A percentile compares a stretch with the other conserved stretches of the same genome.
phyloP scores from a whole-genome alignment of 2,888 invertebrate species.

The Folsomia manolachei region DNA sequence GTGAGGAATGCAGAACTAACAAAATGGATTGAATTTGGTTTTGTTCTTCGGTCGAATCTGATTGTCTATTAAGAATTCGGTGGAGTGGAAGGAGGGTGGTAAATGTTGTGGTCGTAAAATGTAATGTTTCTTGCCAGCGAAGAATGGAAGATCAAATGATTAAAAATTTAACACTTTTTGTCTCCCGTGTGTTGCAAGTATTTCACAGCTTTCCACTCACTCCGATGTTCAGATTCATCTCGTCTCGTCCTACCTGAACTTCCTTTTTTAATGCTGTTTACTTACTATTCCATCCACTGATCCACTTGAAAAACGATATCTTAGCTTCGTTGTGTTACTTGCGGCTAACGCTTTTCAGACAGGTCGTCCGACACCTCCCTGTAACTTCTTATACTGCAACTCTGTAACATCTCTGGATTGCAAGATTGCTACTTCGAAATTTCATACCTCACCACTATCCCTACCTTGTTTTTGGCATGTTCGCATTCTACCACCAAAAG shows the following conservation, averaged over 20 bases:
- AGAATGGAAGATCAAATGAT: slow-evolving; percentile 48
- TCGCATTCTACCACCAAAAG: too few relatives aligned
- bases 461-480: too few relatives aligned
- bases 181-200: neutral
- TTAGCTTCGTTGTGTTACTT: neutral
- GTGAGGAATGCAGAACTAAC: slow-evolving; percentile 9
- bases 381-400: neutral
- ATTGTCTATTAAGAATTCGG: slow-evolving; percentile 46
- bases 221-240: slow-evolving; percentile 37
- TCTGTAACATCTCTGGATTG: too few relatives aligned
- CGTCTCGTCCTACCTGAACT: slow-evolving; percentile 11
- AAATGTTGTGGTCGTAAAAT: slow-evolving; percentile 51
- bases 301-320: neutral
- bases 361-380: neutral
- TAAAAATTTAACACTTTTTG: slow-evolving; percentile 44
- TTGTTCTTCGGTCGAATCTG: too few relatives aligned
- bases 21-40: too few relatives aligned
- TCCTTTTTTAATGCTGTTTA: slow-evolving; percentile 16
- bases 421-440: too few relatives aligned
- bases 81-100: slow-evolving; percentile 34
- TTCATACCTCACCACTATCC: too few relatives aligned
- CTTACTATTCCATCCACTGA: slow-evolving; percentile 6
- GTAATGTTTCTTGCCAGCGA: slow-evolving; percentile 46
- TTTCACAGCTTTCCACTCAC: neutral
- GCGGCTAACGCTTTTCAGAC: neutral